phyloP scores from a whole-genome alignment of 2,888 invertebrate species.

The Cheilosia impressa region DNA sequence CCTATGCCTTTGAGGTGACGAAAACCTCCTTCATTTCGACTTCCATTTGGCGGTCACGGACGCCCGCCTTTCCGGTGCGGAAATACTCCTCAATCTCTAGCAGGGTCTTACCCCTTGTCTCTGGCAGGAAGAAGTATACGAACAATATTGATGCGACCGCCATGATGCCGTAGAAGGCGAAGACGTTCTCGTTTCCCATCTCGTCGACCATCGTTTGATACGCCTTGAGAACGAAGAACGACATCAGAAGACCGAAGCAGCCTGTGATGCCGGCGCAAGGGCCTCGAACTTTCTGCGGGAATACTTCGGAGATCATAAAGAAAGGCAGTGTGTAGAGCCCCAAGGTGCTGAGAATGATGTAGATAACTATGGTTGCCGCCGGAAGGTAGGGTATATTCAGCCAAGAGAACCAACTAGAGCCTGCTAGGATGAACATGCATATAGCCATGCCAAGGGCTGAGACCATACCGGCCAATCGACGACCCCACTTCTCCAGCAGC shows the following conservation, averaged over 20 bases:
- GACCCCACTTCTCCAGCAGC: constrained; percentile 86
- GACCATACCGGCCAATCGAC: constrained; percentile 87
- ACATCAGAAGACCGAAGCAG: constrained; percentile 87
- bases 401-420: constrained; percentile 82
- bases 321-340: constrained; percentile 88
- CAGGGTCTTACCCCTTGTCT: constrained; percentile 88
- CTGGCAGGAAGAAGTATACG: constrained; percentile 87
- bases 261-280: constrained; percentile 88
- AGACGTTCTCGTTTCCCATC: constrained; percentile 86
- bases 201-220: constrained; percentile 86
- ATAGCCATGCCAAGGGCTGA: constrained; percentile 87
- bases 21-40: constrained; percentile 79
- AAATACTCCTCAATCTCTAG: constrained; percentile 87
- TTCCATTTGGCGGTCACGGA: constrained; percentile 71
- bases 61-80: constrained; percentile 76
- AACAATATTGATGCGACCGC: constrained; percentile 86
- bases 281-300: constrained; percentile 86
- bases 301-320: constrained; percentile 90
- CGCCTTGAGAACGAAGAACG: constrained; percentile 88
- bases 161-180: constrained; percentile 86
- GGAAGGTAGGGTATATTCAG: constrained; percentile 79
- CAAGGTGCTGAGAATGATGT: constrained; percentile 84
- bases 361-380: constrained; percentile 79
- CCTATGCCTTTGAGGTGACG: constrained; percentile 69
- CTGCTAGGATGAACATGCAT: constrained; percentile 86